phyloP scores from a whole-genome alignment of 2,797 vertebrate species.

The Cichlasoma orientale region DNA sequence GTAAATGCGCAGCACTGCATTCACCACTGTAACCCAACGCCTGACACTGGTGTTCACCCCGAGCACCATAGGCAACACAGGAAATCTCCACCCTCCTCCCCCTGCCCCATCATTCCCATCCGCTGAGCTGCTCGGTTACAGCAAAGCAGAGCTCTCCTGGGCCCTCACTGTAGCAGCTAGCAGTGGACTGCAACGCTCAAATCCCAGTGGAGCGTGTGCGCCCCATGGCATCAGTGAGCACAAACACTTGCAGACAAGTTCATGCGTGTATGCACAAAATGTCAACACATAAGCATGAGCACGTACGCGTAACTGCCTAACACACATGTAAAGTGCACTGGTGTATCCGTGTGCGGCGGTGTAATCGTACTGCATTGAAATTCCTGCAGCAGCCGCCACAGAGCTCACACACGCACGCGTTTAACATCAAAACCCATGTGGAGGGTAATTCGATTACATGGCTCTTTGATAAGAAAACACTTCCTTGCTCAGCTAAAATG shows the following conservation, averaged over 20 bases:
- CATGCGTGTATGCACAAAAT: conserved; percentile 39
- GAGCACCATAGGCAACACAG: conserved; percentile 67
- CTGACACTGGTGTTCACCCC: conserved; percentile 71
- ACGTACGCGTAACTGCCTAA: conserved; percentile 2
- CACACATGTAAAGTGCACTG: neutral
- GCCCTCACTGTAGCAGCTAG: conserved; percentile 40
- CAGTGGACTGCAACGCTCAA: conserved; percentile 52
- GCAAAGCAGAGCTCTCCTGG: conserved; percentile 46
- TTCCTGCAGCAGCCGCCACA: conserved; percentile 15
- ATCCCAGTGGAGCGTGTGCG: conserved; percentile 54
- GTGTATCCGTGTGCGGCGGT: neutral
- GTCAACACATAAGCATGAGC: conserved; percentile 20
- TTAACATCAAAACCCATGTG: conserved; percentile 71
- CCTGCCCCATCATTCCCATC: conserved; percentile 14
- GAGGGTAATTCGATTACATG: conserved; percentile 75
- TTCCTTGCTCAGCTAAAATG: conserved; percentile 60
- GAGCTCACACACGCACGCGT: conserved; percentile 35
- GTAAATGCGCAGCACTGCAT: conserved; percentile 17
- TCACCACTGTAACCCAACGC: conserved; percentile 70
- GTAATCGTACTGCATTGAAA: conserved; percentile 32
- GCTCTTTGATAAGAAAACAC: conserved; percentile 71
- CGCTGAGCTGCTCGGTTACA: conserved; percentile 58
- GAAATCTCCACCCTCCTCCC: conserved; percentile 54
- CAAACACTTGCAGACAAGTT: conserved; percentile 57
- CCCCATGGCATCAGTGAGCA: conserved; percentile 56